Percentiles rank a stretch among this genome's conserved stretches.
phyloP scores from a whole-genome alignment of 2,113 vertebrate species.

The Oxygymnocypris stewartii region DNA sequence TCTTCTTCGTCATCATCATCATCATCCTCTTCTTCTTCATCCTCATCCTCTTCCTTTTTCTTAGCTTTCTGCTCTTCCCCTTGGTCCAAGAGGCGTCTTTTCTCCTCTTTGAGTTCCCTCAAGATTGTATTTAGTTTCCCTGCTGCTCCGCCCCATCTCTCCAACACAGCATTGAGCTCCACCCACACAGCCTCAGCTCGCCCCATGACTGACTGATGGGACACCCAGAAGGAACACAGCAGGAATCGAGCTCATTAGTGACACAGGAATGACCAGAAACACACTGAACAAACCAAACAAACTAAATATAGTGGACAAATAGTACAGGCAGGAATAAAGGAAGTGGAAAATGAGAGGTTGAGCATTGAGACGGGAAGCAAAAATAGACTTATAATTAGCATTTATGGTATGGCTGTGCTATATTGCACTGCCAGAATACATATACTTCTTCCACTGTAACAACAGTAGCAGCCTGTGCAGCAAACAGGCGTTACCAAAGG shows the following conservation, averaged over 20 bases:
- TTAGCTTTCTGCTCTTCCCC: conserved; percentile 50
- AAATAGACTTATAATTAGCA: conserved; percentile 45
- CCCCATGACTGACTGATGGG: conserved; percentile 61
- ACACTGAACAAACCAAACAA: conserved; percentile 33
- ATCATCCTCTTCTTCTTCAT: conserved; percentile 57
- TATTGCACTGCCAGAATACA: conserved; percentile 41
- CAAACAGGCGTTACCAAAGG: background rate
- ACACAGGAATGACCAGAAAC: conserved; percentile 43
- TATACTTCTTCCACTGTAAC: conserved; percentile 22
- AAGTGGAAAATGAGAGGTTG: conserved; percentile 46
- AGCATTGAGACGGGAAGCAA: conserved; percentile 34
- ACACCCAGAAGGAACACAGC: background rate
- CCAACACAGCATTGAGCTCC: conserved; percentile 48
- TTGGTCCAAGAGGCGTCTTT: conserved; percentile 64
- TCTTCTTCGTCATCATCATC: no score
- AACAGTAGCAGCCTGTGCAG: conserved; percentile 13
- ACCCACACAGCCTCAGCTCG: conserved; percentile 62
- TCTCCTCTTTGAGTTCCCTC: conserved; percentile 64
- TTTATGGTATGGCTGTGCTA: conserved; percentile 17
- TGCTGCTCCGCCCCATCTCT: conserved; percentile 32
- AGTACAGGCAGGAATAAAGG: conserved; percentile 40
- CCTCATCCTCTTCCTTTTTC: conserved; percentile 44
- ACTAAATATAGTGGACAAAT: conserved; percentile 46
- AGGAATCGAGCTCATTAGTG: conserved; percentile 40
- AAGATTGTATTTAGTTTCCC: conserved; percentile 60